Percentiles rank a stretch among this genome's conserved stretches.
These are phyloP conservation scores for Scaptodrosophila lebanonensis DNA, from an alignment of 1,140 invertebrate genomes.

Conservation along the genomic window DNA sequence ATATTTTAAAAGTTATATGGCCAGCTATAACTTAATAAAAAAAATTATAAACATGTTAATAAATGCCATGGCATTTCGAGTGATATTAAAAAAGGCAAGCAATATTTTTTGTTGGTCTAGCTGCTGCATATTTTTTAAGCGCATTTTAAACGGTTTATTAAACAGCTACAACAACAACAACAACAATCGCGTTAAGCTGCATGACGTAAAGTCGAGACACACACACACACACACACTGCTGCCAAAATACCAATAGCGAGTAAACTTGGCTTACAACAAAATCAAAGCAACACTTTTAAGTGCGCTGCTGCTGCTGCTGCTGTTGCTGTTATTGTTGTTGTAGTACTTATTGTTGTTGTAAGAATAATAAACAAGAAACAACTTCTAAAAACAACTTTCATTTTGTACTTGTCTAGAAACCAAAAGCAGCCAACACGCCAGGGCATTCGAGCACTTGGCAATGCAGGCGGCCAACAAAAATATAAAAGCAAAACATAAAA, in stretches of 20 bases:
- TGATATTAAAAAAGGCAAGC: constrained; percentile 44
- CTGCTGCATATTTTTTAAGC: neutral
- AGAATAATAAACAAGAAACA: constrained; percentile 70
- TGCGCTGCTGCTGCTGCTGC: no score
- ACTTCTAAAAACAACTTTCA: constrained; percentile 73
- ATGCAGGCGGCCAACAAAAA: constrained; percentile 5
- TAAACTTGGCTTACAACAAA: constrained; percentile 31
- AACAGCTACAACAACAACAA: constrained; percentile 13
- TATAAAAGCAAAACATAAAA: constrained; percentile 7
- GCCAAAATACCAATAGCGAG: constrained; percentile 55
- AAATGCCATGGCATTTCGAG: constrained; percentile 73
- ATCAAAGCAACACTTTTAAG: constrained; percentile 29
- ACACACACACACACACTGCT: constrained; percentile 15
- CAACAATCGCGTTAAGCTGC: neutral
- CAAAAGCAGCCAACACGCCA: neutral
- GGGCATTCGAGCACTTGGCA: no score
- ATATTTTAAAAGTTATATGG: no score
- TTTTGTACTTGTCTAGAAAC: constrained; percentile 42
- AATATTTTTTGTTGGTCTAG: constrained; percentile 2
- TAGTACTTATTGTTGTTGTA: constrained; percentile 38
- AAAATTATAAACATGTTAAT: constrained; percentile 61
- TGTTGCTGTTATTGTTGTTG: constrained; percentile 19
- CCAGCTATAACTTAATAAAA: no score
- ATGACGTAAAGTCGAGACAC: no score
- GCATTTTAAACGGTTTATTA: neutral